Evolutionary conservation across 2,888 invertebrate genomes (phyloP).

Genomic region (Cheilosia pagana): DNA sequence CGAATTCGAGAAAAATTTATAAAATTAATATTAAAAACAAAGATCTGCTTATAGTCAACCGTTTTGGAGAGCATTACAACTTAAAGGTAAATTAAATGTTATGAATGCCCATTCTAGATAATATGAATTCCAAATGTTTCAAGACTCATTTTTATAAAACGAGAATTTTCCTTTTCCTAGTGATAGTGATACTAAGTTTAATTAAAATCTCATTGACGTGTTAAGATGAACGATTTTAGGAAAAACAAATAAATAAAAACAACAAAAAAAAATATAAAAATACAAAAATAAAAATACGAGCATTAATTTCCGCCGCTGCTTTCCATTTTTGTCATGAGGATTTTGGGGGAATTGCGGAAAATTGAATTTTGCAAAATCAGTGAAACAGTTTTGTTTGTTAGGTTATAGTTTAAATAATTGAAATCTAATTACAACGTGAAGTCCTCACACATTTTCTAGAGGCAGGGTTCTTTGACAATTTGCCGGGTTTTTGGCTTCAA

Average conservation of each 20-base stretch:
- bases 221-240: slow-evolving; percentile 57
- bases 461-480: no score
- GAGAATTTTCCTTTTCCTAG: slow-evolving; percentile 46
- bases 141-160: slow-evolving; percentile 70
- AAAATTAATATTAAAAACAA: neutral
- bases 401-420: no score
- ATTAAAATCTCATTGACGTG: slow-evolving; percentile 56
- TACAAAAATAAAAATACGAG: slow-evolving; percentile 12
- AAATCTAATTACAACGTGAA: no score
- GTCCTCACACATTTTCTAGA: no score
- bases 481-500: no score
- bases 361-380: no score
- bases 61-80: slow-evolving; percentile 8
- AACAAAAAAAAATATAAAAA: slow-evolving; percentile 14
- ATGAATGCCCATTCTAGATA: slow-evolving; percentile 11
- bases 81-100: slow-evolving; percentile 8
- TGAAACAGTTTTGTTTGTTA: no score
- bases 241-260: slow-evolving; percentile 43
- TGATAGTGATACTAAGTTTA: slow-evolving; percentile 31
- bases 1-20: slow-evolving; percentile 21
- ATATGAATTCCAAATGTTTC: slow-evolving; percentile 46
- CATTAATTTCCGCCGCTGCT: neutral
- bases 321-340: no score
- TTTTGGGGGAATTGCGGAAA: no score
- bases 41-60: slow-evolving; percentile 26